Evolutionary conservation across 23 tunicate genomes (phyloP).

Genomic region (Clavelina lepadiformis): DNA sequence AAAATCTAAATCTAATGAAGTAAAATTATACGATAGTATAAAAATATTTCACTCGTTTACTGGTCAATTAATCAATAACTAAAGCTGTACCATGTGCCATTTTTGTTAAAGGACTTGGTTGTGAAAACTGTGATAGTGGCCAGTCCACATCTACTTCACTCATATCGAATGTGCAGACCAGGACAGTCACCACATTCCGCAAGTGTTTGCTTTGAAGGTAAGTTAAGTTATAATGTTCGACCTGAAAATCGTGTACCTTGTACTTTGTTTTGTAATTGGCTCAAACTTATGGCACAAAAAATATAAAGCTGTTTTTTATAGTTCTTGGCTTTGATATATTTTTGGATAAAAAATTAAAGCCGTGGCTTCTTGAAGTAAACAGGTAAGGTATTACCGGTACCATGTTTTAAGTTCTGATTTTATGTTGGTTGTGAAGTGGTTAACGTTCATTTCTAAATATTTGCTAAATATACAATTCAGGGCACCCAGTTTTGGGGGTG

Average conservation of each 20-base stretch:
- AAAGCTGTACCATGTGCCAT: neutral
- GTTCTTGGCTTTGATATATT: conserved; percentile 86
- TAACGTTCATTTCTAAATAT: neutral
- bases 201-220: conserved; percentile 90
- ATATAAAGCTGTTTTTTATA: no score
- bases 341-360: conserved; percentile 71
- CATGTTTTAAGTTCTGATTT: no score
- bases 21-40: no score
- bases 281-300: neutral
- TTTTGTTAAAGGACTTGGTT: conserved; percentile 51
- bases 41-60: no score
- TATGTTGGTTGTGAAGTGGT: neutral
- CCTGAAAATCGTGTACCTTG: neutral
- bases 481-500: conserved; percentile 93
- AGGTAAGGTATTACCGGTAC: conserved; percentile 43
- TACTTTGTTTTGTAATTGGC: neutral
- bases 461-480: conserved; percentile 10
- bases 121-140: conserved; percentile 80
- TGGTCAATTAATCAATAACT: neutral
- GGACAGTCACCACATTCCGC: conserved; percentile 55
- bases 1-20: neutral
- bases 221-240: conserved; percentile 7
- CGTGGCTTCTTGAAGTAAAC: conserved; percentile 87
- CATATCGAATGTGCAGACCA: conserved; percentile 79
- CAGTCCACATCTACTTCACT: conserved; percentile 65